Base-by-base conservation (phyloP, 2,888 invertebrate species). In the Oxystoma pomonae region DNA sequence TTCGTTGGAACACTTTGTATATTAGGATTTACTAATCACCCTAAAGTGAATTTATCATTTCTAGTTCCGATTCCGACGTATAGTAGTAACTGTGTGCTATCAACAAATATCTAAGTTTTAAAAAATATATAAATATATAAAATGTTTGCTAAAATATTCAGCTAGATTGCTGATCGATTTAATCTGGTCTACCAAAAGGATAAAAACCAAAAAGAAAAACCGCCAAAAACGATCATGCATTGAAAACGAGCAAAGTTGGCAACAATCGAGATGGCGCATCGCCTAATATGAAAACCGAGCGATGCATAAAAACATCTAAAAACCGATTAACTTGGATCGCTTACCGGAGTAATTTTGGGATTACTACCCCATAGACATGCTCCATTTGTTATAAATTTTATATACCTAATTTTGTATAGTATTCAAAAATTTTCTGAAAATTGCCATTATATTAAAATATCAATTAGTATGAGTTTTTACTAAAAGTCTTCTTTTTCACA, bases 291-390 rank as follows among this genome's bases (percentile, higher is more conserved):
- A 20, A 60, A 63, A 60, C 55, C 63, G 49, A 57, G 20, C 60
- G 57, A 60, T 63, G 60, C 60, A 60, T 59, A 60, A 63, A 63
- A 63, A 63, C 57, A 63, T 60, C 55, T 17, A 57, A 57, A 7
- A 16, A 57, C n/a, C 22, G 17, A 57, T 57, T 57, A 57, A 20
- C 21, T n/a, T 22, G 3, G 20, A 21, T 21, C 57, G 16, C 57
- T 20, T 19, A 21, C 57, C 20, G 57, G 21, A 57, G 22, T 57
- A 19, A 57, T 57, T 21, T 17, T 22, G 22, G 35, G 35, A 35
- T 55, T 55, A 57, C 21, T 9, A 5, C 20, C 3, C 20, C 57
- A 57, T 57, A 57, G 16, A 57, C 20, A 55, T 55, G 55, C 52
- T 50, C 52, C 20, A 9, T 9, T 55, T 18, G 2, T 16, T 19